A percentile compares a stretch with the other conserved stretches of the same genome.
Conservation (phyloP, 1,140 invertebrate genomes). For the Macrotrachela quadricornifera region DNA sequence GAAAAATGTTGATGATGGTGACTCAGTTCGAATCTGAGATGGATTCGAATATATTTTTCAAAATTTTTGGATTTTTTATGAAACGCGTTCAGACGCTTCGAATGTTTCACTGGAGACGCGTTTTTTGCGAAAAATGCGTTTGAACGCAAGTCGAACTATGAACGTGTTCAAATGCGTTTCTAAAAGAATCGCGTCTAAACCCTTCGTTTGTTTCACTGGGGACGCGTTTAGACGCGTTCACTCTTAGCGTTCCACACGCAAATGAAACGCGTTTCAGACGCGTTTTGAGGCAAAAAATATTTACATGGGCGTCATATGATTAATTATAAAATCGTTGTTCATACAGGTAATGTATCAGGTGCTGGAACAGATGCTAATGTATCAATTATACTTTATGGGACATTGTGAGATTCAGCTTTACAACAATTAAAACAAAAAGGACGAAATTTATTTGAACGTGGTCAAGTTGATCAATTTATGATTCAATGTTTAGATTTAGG, state of each 20-base stretch:
- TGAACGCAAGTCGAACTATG: no score
- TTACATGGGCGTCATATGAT: no score
- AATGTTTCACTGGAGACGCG: no score
- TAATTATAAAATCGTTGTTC: conserved; percentile 29
- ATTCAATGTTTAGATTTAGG: conserved; percentile 27
- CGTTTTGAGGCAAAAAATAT: no score
- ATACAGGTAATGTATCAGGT: conserved; percentile 28
- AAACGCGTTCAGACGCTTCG: no score
- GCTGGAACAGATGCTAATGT: conserved; percentile 32
- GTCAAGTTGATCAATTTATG: conserved; percentile 19
- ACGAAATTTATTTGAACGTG: conserved; percentile 26
- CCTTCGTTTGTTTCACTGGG: conserved; percentile 24
- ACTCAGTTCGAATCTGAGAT: no score
- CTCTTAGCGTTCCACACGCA: conserved; percentile 21
- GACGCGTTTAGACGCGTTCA: conserved; percentile 22
- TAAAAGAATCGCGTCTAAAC: conserved; percentile 26
- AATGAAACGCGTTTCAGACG: no score
- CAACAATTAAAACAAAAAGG: conserved; percentile 20
- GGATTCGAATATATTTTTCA: no score
- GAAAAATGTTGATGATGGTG: no score
- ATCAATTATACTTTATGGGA: conserved; percentile 23
- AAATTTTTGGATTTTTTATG: no score
- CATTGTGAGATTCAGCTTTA: conserved; percentile 16
- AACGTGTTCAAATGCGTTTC: no score
- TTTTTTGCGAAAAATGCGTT: no score